These are phyloP conservation scores for Cardinalis cardinalis DNA, from an alignment of 2,113 vertebrate genomes.

Conservation along the genomic window DNA sequence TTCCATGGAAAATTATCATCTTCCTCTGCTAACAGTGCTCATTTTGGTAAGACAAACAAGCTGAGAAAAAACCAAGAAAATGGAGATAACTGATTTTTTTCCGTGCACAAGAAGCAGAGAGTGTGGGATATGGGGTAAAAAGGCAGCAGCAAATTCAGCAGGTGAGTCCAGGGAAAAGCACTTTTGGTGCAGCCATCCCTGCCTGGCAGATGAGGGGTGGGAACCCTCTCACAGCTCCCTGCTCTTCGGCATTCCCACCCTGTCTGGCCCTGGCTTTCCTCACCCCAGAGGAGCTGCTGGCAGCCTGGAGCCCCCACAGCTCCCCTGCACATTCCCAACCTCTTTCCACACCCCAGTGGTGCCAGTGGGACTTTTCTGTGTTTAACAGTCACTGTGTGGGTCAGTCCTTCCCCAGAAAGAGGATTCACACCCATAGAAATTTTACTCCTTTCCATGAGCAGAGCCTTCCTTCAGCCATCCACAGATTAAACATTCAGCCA, in stretches of 20 bases:
- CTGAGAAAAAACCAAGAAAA: neutral
- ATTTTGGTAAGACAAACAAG: neutral
- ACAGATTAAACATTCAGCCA: neutral
- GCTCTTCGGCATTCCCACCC: neutral
- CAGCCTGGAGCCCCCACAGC: neutral
- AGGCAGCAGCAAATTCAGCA: neutral
- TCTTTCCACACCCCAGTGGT: neutral
- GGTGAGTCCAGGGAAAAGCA: neutral
- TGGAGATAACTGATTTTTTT: neutral
- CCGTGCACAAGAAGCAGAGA: neutral
- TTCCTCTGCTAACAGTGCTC: neutral
- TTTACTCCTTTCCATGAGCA: neutral
- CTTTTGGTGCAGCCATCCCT: accelerated
- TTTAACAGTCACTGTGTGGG: neutral
- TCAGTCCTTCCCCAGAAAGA: neutral
- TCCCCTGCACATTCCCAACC: neutral
- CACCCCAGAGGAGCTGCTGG: neutral
- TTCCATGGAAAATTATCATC: constrained; percentile 24
- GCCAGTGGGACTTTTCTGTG: accelerated
- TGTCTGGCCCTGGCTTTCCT: neutral
- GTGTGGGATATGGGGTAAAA: accelerated
- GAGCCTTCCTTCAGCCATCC: neutral
- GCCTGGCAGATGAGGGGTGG: neutral
- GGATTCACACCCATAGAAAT: neutral
- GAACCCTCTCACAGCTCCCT: neutral